Percentiles rank a stretch among this genome's conserved stretches.
These are phyloP conservation scores for Drosophila eugracilis DNA, from an alignment of 1,140 invertebrate species.

Conservation along the genomic window DNA sequence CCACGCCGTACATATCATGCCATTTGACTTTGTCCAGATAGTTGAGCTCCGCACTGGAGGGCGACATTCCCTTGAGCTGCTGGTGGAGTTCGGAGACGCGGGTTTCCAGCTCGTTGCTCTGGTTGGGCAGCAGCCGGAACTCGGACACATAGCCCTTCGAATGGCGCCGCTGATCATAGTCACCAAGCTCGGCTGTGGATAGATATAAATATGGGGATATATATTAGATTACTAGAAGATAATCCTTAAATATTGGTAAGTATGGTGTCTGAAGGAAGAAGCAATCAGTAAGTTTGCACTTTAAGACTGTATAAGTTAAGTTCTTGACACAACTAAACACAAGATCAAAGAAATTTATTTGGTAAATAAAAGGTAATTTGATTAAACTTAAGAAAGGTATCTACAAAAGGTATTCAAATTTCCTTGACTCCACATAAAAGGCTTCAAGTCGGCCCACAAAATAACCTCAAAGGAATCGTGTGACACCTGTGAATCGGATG, in stretches of 20 bases:
- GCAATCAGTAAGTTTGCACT: too few relatives aligned
- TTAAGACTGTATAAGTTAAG: too few relatives aligned
- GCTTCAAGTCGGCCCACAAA: not conserved
- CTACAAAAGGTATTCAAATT: too few relatives aligned
- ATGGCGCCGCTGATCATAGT: constrained; percentile 96
- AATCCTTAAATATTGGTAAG: not conserved
- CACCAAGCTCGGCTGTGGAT: constrained; percentile 97
- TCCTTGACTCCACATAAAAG: not conserved
- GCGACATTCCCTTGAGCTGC: constrained; percentile 87
- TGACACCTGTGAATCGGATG: not conserved
- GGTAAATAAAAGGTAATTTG: too few relatives aligned
- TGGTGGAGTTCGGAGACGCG: constrained; percentile 96
- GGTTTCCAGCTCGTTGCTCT: constrained; percentile 95
- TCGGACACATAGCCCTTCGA: constrained; percentile 97
- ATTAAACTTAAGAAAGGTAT: too few relatives aligned
- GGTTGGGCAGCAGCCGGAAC: constrained; percentile 97
- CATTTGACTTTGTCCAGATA: constrained; percentile 98
- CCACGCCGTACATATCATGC: constrained; percentile 98
- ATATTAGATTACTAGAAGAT: not conserved
- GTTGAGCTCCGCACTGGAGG: constrained; percentile 91
- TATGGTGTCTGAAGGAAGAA: too few relatives aligned
- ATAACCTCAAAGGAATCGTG: not conserved
- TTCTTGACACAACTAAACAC: not conserved
- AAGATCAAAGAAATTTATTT: not conserved
- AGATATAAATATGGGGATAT: constrained; percentile 3